A percentile compares a stretch with the other conserved stretches of the same genome.
Evolutionary conservation across 1,140 invertebrate species (phyloP).

Genomic region (Chironomus tepperi): DNA sequence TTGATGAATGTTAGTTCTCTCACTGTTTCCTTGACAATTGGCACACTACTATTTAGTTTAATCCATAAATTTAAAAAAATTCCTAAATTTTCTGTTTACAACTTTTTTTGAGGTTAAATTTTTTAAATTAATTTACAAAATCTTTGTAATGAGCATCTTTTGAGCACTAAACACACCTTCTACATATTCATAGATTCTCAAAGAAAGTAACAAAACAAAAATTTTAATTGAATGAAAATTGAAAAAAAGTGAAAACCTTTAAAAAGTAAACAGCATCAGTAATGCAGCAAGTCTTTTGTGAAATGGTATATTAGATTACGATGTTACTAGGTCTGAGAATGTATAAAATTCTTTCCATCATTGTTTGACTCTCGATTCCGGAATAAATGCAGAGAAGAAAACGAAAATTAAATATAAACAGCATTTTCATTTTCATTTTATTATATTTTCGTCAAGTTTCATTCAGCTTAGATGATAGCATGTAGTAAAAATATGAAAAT

Average conservation of each 20-base stretch:
- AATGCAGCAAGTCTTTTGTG: not conserved
- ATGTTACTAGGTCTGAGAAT: slow-evolving; percentile 21
- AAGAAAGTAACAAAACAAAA: not conserved
- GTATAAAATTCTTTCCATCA: not conserved
- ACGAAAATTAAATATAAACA: not conserved
- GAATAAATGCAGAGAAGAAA: not conserved
- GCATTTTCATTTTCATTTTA: not conserved
- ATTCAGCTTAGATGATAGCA: not conserved
- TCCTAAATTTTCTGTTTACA: too few relatives aligned
- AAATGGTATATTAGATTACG: slow-evolving; percentile 18
- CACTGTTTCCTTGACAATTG: too few relatives aligned
- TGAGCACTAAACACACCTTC: too few relatives aligned
- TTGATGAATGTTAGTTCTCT: too few relatives aligned
- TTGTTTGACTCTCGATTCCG: slow-evolving; percentile 10
- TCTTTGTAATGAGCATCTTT: too few relatives aligned
- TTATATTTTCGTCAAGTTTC: too few relatives aligned
- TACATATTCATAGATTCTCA: not conserved
- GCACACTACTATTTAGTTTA: too few relatives aligned
- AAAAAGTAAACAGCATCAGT: not conserved
- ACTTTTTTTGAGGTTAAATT: too few relatives aligned
- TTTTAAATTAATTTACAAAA: too few relatives aligned
- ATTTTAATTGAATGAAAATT: slow-evolving; percentile 16
- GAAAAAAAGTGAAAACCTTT: not conserved
- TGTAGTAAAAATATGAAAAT: not conserved
- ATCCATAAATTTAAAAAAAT: too few relatives aligned